These are phyloP conservation scores for Aplocera efformata DNA, from an alignment of 2,888 invertebrate species.

Conservation along the genomic window DNA sequence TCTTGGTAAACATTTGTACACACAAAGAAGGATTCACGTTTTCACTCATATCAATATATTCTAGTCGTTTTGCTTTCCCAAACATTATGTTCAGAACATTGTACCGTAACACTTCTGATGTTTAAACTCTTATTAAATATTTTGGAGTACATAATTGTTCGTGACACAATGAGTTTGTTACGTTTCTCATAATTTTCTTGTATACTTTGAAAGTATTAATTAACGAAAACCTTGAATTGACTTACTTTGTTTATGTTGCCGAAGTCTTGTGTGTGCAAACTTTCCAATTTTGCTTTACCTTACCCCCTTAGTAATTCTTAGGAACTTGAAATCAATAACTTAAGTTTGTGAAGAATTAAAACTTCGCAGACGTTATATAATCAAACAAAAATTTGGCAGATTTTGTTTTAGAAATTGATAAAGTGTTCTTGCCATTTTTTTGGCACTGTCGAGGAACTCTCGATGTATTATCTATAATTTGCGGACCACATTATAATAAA, in stretches of 20 bases:
- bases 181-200: slow-evolving; percentile 1
- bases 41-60: no score
- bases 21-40: no score
- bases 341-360: neutral
- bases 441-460: no score
- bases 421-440: no score
- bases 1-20: slow-evolving; percentile 3
- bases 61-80: neutral
- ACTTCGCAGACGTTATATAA: no score
- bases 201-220: slow-evolving; percentile 8
- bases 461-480: no score
- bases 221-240: slow-evolving; percentile 2
- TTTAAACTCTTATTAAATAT: no score
- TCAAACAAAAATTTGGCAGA: no score
- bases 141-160: no score
- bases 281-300: slow-evolving; percentile 14
- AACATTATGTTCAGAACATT: neutral
- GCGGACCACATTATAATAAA: no score
- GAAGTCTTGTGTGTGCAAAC: slow-evolving; percentile 11
- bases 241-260: slow-evolving; percentile 6
- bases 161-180: neutral
- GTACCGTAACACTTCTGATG: no score
- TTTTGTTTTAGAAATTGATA: no score
- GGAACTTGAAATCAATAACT: neutral
- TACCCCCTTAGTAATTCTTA: slow-evolving; percentile 1